Percentiles rank a stretch among this genome's conserved stretches.
Conservation (phyloP, 2,888 invertebrate species). For the Erynnis tages region DNA sequence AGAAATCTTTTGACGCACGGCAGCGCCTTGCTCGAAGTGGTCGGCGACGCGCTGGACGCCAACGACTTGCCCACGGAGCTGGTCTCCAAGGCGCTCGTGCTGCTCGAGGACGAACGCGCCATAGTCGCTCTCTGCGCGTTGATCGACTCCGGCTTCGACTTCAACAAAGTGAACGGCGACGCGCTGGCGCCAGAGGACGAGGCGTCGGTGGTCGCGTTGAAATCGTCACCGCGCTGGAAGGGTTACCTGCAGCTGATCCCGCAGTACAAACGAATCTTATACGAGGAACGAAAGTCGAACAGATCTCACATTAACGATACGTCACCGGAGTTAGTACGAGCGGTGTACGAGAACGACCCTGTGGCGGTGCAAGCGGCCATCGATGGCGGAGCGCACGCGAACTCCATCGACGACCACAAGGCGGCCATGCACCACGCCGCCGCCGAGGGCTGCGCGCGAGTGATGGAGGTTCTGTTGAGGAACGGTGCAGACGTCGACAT, state of each 20-base stretch:
- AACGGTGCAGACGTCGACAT: slow-evolving; percentile 17
- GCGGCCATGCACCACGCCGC: slow-evolving; percentile 20
- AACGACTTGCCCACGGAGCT: slow-evolving; percentile 28
- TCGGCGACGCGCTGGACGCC: slow-evolving; percentile 25
- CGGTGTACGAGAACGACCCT: not conserved
- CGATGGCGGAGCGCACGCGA: not conserved
- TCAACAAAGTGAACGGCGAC: slow-evolving; percentile 8
- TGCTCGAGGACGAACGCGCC: slow-evolving; percentile 14
- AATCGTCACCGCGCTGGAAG: slow-evolving; percentile 13
- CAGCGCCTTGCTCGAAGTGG: slow-evolving; percentile 22
- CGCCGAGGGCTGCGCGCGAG: not conserved
- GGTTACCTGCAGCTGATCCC: slow-evolving; percentile 21
- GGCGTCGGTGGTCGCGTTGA: slow-evolving; percentile 13
- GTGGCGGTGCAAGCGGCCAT: slow-evolving; percentile 2
- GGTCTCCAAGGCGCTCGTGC: slow-evolving; percentile 16
- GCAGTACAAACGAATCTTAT: slow-evolving; percentile 6
- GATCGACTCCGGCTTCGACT: slow-evolving; percentile 16
- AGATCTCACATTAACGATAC: not conserved
- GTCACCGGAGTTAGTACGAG: not conserved
- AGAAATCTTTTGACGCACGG: slow-evolving; percentile 27
- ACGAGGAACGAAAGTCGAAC: slow-evolving; percentile 5
- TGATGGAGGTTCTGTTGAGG: slow-evolving; percentile 2
- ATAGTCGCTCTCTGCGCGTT: slow-evolving; percentile 15
- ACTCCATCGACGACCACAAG: slow-evolving; percentile 10
- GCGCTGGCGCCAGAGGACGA: not conserved